A percentile compares a stretch with the other conserved stretches of the same genome.
Evolutionary conservation across 2,113 vertebrate genomes (phyloP).

Genomic region (Pelecanus crispus): DNA sequence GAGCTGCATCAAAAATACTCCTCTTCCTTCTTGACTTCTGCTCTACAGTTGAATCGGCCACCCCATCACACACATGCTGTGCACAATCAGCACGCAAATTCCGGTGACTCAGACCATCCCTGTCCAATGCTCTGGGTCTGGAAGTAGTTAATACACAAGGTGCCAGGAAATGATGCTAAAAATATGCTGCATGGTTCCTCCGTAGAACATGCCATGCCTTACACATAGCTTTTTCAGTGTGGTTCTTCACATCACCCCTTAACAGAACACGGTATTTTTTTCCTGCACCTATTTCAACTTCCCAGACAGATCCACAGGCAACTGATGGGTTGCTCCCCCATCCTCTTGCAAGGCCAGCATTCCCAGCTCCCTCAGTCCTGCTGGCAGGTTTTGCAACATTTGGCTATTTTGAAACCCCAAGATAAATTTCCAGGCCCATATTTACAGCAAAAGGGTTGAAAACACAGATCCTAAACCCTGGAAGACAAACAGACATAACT

Average conservation of each 20-base stretch:
- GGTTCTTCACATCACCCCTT: neutral
- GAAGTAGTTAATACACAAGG: conserved; percentile 6
- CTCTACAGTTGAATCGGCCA: neutral
- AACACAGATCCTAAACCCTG: neutral
- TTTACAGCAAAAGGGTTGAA: conserved; percentile 44
- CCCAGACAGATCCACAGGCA: neutral
- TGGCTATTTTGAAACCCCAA: conserved; percentile 31
- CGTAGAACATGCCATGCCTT: neutral
- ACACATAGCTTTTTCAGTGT: neutral
- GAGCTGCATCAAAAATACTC: neutral
- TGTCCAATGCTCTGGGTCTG: neutral
- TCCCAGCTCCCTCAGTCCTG: neutral
- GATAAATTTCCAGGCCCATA: neutral
- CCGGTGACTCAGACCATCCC: neutral
- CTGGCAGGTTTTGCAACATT: conserved; percentile 48
- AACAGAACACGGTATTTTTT: neutral
- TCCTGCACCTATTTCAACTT: conserved; percentile 25
- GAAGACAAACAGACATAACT: conserved; percentile 18
- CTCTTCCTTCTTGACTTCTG: neutral
- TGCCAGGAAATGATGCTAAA: conserved; percentile 47
- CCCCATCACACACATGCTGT: neutral
- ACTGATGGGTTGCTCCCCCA: neutral
- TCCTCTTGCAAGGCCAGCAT: neutral
- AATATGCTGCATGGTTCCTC: neutral
- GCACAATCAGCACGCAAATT: neutral